These are phyloP conservation scores for Mayetiola destructor DNA, from an alignment of 2,888 invertebrate genomes.

Conservation along the genomic window DNA sequence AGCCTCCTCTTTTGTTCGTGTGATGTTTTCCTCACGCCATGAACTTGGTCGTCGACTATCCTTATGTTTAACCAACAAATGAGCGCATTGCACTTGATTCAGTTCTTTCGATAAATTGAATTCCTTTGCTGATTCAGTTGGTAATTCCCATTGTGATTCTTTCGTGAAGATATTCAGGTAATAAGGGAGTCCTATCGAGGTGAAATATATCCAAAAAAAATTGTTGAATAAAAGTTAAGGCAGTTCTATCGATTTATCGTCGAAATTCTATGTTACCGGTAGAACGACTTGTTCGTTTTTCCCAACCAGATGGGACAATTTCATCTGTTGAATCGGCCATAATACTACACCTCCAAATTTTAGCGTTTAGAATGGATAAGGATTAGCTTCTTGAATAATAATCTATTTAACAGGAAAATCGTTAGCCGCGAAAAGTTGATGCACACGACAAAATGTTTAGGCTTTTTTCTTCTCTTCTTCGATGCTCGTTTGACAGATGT, in stretches of 20 bases:
- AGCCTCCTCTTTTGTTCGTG: conserved; percentile 83
- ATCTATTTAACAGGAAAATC: no score
- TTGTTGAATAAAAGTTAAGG: background rate
- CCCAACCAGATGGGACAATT: conserved; percentile 81
- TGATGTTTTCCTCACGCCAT: conserved; percentile 89
- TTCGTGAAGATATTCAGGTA: conserved; percentile 91
- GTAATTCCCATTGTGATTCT: conserved; percentile 94
- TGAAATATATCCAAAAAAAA: conserved; percentile 12
- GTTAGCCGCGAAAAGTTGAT: no score
- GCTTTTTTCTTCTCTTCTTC: no score
- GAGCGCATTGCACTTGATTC: conserved; percentile 71
- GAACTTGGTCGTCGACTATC: conserved; percentile 88
- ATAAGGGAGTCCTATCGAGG: conserved; percentile 67
- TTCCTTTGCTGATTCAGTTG: conserved; percentile 64
- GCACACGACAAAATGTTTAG: no score
- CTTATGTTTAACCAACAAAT: conserved; percentile 85
- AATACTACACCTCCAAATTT: no score
- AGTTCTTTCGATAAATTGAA: background rate
- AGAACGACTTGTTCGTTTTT: conserved; percentile 72
- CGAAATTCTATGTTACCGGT: conserved; percentile 43
- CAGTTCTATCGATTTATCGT: background rate
- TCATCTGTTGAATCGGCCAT: conserved; percentile 29
- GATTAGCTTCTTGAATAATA: no score
- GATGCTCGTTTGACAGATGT: no score
- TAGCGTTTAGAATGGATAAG: no score